Percentiles rank a stretch among this genome's conserved stretches.
These are phyloP conservation scores for Mormyrus hasselquistii DNA, from an alignment of 2,797 vertebrate species.

Conservation along the genomic window DNA sequence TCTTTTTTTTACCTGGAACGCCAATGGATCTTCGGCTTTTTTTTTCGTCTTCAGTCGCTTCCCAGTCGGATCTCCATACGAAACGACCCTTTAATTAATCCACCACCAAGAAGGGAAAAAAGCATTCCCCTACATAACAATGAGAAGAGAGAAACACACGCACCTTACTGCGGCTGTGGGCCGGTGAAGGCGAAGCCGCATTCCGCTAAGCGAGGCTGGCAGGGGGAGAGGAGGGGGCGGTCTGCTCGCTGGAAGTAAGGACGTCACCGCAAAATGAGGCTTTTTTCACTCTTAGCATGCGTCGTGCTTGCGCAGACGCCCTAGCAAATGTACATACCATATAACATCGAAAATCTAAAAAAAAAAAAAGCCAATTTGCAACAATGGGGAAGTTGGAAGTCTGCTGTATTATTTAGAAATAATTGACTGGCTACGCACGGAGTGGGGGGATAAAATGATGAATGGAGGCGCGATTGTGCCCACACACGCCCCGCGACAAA, in stretches of 20 bases:
- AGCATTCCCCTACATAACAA: neutral
- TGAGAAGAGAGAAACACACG: neutral
- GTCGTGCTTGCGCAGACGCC: neutral
- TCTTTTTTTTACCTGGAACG: constrained; percentile 13
- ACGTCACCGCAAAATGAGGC: constrained; percentile 15
- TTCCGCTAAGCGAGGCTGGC: neutral
- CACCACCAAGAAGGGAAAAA: neutral
- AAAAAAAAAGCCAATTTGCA: neutral
- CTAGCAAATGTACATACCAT: neutral
- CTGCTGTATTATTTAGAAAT: neutral
- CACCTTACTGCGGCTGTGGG: constrained; percentile 10
- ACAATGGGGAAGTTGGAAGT: neutral
- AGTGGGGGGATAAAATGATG: neutral
- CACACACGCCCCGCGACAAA: neutral
- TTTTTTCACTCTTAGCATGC: neutral
- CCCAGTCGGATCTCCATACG: neutral
- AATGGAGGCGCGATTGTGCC: neutral
- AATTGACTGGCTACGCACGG: neutral
- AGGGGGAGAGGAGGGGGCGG: neutral
- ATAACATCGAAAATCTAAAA: neutral
- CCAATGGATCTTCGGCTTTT: constrained; percentile 13
- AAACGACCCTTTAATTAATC: constrained; percentile 13
- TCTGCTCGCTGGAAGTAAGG: constrained; percentile 1
- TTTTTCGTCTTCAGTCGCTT: constrained; percentile 5
- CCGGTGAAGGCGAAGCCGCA: constrained; percentile 2